Conservation (phyloP, 53 echinoderm and acorn worm genomes). For the Henricia sp. region DNA sequence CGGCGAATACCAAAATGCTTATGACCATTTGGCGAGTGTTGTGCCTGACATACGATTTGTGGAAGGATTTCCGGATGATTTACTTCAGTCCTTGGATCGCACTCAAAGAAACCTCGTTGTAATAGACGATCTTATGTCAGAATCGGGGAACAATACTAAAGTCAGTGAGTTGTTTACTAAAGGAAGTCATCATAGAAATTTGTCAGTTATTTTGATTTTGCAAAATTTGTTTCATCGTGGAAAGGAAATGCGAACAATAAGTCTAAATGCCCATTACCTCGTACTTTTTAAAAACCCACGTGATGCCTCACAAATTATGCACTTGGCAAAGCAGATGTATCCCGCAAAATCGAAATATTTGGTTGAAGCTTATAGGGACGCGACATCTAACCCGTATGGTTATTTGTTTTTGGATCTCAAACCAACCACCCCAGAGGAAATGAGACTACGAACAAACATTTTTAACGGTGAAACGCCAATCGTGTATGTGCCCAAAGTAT, state of each 20-base stretch:
- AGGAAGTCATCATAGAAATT: slow-evolving; percentile 81
- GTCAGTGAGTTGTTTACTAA: slow-evolving; percentile 73
- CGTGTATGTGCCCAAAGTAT: slow-evolving; percentile 62
- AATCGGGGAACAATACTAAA: slow-evolving; percentile 62
- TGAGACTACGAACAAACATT: slow-evolving; percentile 70
- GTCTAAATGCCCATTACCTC: slow-evolving; percentile 77
- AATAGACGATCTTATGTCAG: slow-evolving; percentile 80
- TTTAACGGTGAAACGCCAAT: slow-evolving; percentile 61
- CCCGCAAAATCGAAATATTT: slow-evolving; percentile 73
- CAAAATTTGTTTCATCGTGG: slow-evolving; percentile 81
- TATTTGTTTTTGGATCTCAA: slow-evolving; percentile 84
- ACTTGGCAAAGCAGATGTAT: slow-evolving; percentile 82
- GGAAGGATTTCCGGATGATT: slow-evolving; percentile 70
- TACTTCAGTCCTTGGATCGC: slow-evolving; percentile 50
- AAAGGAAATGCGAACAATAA: slow-evolving; percentile 77
- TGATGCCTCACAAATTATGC: slow-evolving; percentile 76
- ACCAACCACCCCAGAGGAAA: slow-evolving; percentile 59
- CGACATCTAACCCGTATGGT: slow-evolving; percentile 57
- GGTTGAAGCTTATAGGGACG: slow-evolving; percentile 72
- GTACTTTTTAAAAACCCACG: slow-evolving; percentile 78
- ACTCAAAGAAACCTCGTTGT: slow-evolving; percentile 61
- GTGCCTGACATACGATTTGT: slow-evolving; percentile 63
- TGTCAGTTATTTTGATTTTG: slow-evolving; percentile 75
- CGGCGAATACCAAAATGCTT: slow-evolving; percentile 77
- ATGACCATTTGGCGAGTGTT: slow-evolving; percentile 52